Base-by-base conservation (phyloP, 35 echinoderm and acorn worm species). In the Holothuria glaberrima region DNA sequence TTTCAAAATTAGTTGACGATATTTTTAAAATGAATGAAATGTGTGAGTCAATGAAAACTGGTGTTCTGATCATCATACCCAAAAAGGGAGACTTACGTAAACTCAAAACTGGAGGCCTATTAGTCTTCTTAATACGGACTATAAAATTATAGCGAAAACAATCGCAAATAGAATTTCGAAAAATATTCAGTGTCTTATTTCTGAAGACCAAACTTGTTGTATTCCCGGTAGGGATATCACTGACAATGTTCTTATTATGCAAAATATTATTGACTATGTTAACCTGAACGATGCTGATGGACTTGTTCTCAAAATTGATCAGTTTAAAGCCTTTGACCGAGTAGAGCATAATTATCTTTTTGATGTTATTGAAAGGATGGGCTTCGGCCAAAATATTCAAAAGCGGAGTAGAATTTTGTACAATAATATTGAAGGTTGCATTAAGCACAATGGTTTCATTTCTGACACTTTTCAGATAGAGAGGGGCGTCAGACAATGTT, bases 181-280 rank as follows among this genome's bases (percentile, higher is more conserved):
- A 31, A 59, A 90, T 35, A 86, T 94, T 20, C 50, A 5, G 77
- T 2, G 38, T 10, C 90, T 94, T 20, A 38, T 94, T 45, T 79
- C 78, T 44, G 20, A 72, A 21, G 93, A 94, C 25, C 81, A 94
- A 82, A 94, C 89, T 33, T 91, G 88, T 33, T 94, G 81, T 59
- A 66, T 94, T 29, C 80, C 89, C 9, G 89, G 93, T 9, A 74
- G 89, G 31, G 71, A 78, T 48, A 94, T 91, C 28, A 29, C 59
- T 21, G 72, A 94, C 30, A 94, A 94, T 83, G 75, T 90, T 29
- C 58, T 86, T 24, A 26, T 58, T 28, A 75, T 94, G 26, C 28
- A 35, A 36, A 85, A 91, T 62, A 22, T 82, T 62, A 58, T 90
- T 27, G 36, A 94, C 64, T 87, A 90, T 63, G 68, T 67, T 48